phyloP scores from a whole-genome alignment of 2,113 vertebrate species.

The Mungos mungo region DNA sequence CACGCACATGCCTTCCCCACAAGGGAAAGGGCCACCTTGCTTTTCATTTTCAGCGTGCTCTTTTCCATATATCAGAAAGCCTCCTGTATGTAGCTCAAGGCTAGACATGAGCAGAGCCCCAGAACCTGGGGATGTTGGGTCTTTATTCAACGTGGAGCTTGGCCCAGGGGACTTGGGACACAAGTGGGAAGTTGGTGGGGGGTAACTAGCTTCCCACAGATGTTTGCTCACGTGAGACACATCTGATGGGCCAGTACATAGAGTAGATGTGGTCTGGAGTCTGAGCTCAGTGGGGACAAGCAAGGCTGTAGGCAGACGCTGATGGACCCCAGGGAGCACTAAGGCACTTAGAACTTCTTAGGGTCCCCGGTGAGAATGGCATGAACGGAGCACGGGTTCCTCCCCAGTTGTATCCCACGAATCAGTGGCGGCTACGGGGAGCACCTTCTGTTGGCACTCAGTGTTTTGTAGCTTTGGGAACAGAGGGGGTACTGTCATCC shows the following conservation, averaged over 20 bases:
- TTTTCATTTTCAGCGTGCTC: not conserved
- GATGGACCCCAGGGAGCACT: not conserved
- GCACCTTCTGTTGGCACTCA: rapidly evolving
- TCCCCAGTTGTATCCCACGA: not conserved
- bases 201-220: not conserved
- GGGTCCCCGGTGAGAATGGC: not conserved
- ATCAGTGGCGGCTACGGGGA: not conserved
- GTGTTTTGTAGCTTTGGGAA: not conserved
- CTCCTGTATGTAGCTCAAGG: not conserved
- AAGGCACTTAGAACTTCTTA: not conserved
- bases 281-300: not conserved
- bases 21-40: not conserved
- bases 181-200: not conserved
- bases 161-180: not conserved
- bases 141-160: not conserved
- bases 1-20: not conserved
- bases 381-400: not conserved
- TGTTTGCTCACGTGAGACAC: not conserved
- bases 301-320: not conserved
- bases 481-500: not conserved
- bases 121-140: not conserved
- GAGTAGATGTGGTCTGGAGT: not conserved
- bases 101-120: not conserved
- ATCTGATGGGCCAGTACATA: not conserved
- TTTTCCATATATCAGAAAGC: not conserved